Conservation (phyloP, 2,113 vertebrate genomes). For the Pelmatolapia mariae region DNA sequence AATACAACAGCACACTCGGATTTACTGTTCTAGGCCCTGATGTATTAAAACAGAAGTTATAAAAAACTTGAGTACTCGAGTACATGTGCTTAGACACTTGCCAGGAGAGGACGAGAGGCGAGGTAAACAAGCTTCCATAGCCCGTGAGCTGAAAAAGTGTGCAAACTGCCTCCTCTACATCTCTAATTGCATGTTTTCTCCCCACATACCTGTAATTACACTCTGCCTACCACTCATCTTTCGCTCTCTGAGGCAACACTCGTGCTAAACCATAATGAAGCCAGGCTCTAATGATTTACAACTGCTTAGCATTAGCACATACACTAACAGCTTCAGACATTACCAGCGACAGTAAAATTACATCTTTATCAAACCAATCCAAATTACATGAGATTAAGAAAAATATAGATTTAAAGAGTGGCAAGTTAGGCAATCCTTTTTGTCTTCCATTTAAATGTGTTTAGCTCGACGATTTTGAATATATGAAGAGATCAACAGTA, state of each 20-base stretch:
- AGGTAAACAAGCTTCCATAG: constrained; percentile 12
- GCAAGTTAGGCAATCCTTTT: background rate
- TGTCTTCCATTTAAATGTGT: background rate
- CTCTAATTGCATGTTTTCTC: constrained; percentile 70
- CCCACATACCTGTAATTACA: constrained; percentile 67
- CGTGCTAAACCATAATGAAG: constrained; percentile 61
- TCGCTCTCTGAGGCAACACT: constrained; percentile 51
- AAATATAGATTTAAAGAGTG: background rate
- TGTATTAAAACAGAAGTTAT: background rate
- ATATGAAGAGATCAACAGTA: background rate
- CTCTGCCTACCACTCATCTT: constrained; percentile 49
- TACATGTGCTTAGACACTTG: background rate
- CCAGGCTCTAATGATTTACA: constrained; percentile 62
- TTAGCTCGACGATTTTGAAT: background rate
- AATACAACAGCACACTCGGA: background rate
- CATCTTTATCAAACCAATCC: constrained; percentile 29
- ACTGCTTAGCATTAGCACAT: constrained; percentile 50
- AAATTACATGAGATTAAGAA: constrained; percentile 15
- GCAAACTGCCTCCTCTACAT: constrained; percentile 59
- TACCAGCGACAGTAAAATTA: constrained; percentile 1
- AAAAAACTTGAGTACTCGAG: background rate
- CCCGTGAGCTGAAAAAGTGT: constrained; percentile 30
- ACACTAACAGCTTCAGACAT: constrained; percentile 26
- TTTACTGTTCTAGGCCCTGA: background rate
- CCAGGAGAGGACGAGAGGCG: background rate